These are phyloP conservation scores for Chrysomallon squamiferum DNA, from an alignment of 1,140 invertebrate genomes.

Conservation along the genomic window DNA sequence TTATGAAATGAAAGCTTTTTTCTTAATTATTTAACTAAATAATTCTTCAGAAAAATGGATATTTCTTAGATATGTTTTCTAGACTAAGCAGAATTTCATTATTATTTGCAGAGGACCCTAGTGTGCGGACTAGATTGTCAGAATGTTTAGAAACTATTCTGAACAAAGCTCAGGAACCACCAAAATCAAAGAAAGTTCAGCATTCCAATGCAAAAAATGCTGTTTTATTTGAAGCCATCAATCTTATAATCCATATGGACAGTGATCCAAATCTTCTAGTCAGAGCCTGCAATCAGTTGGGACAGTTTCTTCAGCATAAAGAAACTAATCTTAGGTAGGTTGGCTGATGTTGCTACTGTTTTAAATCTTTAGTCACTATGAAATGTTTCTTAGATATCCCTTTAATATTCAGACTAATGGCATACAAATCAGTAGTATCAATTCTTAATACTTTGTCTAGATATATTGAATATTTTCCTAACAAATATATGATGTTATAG, in stretches of 20 bases:
- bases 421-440: no score
- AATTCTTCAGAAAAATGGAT: no score
- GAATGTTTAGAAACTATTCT: constrained; percentile 99
- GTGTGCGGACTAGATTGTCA: constrained; percentile 90
- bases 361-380: no score
- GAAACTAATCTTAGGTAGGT: constrained; percentile 95
- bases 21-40: no score
- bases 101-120: constrained; percentile 81
- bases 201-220: constrained; percentile 99
- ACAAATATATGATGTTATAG: no score
- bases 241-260: constrained; percentile 99
- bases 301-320: constrained; percentile 97
- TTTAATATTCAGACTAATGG: no score
- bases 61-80: no score
- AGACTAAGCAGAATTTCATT: no score
- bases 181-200: constrained; percentile 99
- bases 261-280: constrained; percentile 96
- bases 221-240: constrained; percentile 99
- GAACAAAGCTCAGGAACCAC: constrained; percentile 99
- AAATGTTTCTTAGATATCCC: no score
- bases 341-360: no score
- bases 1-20: no score
- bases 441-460: no score
- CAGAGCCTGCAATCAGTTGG: constrained; percentile 97
- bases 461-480: background rate